Evolutionary conservation across 2,888 invertebrate species (phyloP).

Genomic region (Agrochola lychnidis): DNA sequence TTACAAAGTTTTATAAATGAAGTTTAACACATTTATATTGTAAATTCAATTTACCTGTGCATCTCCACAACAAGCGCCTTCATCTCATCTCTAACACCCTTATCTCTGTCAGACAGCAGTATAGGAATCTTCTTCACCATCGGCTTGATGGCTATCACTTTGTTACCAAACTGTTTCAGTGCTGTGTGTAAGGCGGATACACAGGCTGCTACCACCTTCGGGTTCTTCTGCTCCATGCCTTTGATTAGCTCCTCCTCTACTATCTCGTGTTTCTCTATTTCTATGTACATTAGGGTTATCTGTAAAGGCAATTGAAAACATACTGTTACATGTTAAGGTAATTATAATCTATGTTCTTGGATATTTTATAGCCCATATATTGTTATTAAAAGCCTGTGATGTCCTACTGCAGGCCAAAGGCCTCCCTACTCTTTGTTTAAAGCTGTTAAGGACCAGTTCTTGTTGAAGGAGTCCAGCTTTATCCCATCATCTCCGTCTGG

Average conservation of each 20-base stretch:
- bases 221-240: slow-evolving; percentile 98
- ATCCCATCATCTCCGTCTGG: too few species aligned
- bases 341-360: too few species aligned
- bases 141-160: slow-evolving; percentile 96
- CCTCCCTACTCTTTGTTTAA: too few species aligned
- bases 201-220: slow-evolving; percentile 97
- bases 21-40: not conserved
- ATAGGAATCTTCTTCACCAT: slow-evolving; percentile 96
- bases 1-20: too few species aligned
- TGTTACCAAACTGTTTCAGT: slow-evolving; percentile 97
- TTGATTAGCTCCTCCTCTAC: slow-evolving; percentile 97
- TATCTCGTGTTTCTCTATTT: slow-evolving; percentile 98
- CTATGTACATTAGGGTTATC: slow-evolving; percentile 97
- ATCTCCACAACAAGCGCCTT: slow-evolving; percentile 97
- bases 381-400: too few species aligned
- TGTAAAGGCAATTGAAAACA: slow-evolving; percentile 81
- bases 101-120: slow-evolving; percentile 97
- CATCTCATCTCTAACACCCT: slow-evolving; percentile 97
- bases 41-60: slow-evolving; percentile 91
- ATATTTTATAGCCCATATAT: too few species aligned
- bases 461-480: too few species aligned
- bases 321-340: too few species aligned
- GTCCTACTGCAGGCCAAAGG: too few species aligned
- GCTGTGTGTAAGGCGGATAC: slow-evolving; percentile 94
- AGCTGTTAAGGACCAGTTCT: too few species aligned